Evolutionary conservation across 1,140 invertebrate genomes (phyloP).

Genomic region (Heliconius eleuchia): DNA sequence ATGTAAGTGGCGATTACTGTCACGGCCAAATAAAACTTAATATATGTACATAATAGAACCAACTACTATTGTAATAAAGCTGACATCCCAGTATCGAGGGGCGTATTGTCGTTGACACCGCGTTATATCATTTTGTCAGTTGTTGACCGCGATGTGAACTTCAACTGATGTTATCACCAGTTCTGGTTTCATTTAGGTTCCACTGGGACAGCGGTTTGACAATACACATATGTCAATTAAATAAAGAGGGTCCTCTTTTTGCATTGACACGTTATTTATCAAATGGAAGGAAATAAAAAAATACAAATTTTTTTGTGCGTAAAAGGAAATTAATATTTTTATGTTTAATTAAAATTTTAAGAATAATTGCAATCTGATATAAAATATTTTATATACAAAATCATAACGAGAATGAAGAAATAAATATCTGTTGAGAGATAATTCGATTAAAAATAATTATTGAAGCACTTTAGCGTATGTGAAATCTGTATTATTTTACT

Average conservation of each 20-base stretch:
- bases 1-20: conserved; percentile 55
- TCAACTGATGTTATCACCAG: conserved; percentile 38
- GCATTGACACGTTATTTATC: conserved; percentile 26
- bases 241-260: conserved; percentile 34
- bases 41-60: conserved; percentile 8
- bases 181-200: conserved; percentile 37
- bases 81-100: neutral
- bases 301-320: no score
- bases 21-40: conserved; percentile 28
- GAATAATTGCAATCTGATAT: neutral
- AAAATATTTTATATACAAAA: neutral
- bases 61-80: conserved; percentile 21
- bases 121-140: conserved; percentile 36
- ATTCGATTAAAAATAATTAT: neutral
- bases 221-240: conserved; percentile 33
- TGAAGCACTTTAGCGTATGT: neutral
- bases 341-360: no score
- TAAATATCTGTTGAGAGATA: neutral
- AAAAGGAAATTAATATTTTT: neutral
- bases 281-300: neutral
- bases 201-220: conserved; percentile 29
- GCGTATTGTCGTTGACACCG: conserved; percentile 26
- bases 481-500: neutral
- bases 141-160: conserved; percentile 40
- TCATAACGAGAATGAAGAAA: neutral